Evolutionary conservation across 2,888 invertebrate species (phyloP).

Genomic region (Drosophila leonis): DNA sequence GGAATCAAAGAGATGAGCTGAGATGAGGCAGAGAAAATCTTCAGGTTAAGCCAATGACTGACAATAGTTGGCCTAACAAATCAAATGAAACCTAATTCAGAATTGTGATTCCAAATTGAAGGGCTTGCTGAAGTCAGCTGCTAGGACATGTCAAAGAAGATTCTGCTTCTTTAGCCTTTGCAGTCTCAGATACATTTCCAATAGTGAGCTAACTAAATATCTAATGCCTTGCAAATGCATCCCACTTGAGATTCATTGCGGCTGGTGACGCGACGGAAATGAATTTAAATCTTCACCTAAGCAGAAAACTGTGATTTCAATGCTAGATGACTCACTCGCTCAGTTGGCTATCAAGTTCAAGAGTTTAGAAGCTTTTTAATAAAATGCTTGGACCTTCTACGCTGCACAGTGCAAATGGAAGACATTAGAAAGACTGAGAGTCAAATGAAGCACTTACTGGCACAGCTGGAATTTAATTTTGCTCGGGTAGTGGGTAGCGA

Average conservation of each 20-base stretch:
- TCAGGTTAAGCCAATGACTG: neutral
- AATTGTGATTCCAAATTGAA: neutral
- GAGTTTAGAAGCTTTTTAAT: constrained; percentile 1
- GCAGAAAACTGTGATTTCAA: neutral
- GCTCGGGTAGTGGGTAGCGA: neutral
- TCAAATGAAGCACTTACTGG: neutral
- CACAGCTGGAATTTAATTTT: constrained; percentile 11
- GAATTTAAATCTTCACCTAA: constrained; percentile 1
- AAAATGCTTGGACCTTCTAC: neutral
- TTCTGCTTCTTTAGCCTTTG: neutral
- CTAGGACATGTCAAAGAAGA: neutral
- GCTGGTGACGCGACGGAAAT: neutral
- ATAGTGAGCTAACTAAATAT: neutral
- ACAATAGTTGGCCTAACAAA: neutral
- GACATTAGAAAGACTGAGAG: neutral
- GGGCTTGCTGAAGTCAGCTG: neutral
- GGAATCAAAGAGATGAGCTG: no score
- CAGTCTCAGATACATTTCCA: neutral
- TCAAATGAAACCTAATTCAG: neutral
- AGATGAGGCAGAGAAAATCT: neutral
- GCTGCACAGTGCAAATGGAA: neutral
- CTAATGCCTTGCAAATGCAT: constrained; percentile 1
- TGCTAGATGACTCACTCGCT: neutral
- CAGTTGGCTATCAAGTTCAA: neutral
- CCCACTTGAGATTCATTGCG: neutral